Evolutionary conservation across 2,113 vertebrate species (phyloP), one percentile per base, ranked within the genome.

Genomic region (Amazona vittata): DNA sequence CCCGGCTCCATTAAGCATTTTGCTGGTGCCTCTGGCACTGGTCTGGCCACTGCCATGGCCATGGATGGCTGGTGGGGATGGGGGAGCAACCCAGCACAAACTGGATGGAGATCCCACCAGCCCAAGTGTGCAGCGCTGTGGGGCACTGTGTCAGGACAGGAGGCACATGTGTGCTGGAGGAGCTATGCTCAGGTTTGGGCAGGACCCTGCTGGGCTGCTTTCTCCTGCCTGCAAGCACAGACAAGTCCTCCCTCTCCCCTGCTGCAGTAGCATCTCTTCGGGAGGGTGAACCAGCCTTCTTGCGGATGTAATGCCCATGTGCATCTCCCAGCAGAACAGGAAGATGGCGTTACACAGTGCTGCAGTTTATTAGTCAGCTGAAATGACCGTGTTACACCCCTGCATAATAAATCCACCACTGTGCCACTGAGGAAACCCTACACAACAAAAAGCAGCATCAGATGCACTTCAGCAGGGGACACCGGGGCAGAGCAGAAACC

Each of bases 51-150:
- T 68, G 57, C 47, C 85, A 5, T 0, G 4, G 62, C 62, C 28
- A 11, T 0, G 11, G n/a, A 15, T 2, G 12, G 49, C 10, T 4
- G 3, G 35, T 13, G 44, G 65, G n/a, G 39, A 67, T 9, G 31
- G 22, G 59, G 71, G 39, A 39, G 26, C 37, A 46, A 8, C 29
- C 41, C 47, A 35, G n/a, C 1, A 5, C 9, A 5, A 13, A 41
- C n/a, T 12, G 55, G 71, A 33, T 10, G 41, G 39, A 62, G 46
- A 6, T 33, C 14, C 28, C 26, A 21, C 5, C 69, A 67, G 64
- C 28, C 21, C 1, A 35, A 21, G 25, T 2, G 2, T 6, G 39
- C 2, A 3, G 29, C 16, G 41, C 24, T 12, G 29, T 0, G 13
- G 21, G 33, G 25, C 10, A 26, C 2, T 15, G 35, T 14, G 44